Conservation (phyloP, 2,888 invertebrate species). For the Ypsolopha sequella region DNA sequence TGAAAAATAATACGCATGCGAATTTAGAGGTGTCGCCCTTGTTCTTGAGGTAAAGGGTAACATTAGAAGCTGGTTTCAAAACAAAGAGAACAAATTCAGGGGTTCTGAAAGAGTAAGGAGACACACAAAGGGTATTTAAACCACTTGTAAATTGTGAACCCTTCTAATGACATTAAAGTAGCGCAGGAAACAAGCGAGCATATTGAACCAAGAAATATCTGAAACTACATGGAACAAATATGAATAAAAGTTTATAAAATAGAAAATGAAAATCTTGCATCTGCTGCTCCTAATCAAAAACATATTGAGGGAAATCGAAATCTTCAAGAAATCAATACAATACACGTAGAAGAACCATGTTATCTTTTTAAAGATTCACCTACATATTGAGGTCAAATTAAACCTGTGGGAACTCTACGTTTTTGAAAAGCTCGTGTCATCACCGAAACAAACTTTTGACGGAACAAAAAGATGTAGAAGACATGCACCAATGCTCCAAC, state of each 20-base stretch:
- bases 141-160: too few relatives aligned
- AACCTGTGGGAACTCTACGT: constrained; percentile 10
- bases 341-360: too few relatives aligned
- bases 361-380: background rate
- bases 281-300: too few relatives aligned
- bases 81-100: constrained; percentile 7
- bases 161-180: too few relatives aligned
- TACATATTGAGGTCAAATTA: constrained; percentile 9
- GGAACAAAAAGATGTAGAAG: constrained; percentile 23
- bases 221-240: too few relatives aligned
- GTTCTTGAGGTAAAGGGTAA: constrained; percentile 18
- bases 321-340: too few relatives aligned
- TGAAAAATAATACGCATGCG: constrained; percentile 16
- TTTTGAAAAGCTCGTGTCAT: constrained; percentile 11
- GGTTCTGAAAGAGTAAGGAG: constrained; percentile 9
- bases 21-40: constrained; percentile 21
- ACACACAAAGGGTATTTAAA: constrained; percentile 6
- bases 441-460: constrained; percentile 19
- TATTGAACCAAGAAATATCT: too few relatives aligned
- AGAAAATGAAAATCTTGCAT: too few relatives aligned
- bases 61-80: constrained; percentile 14
- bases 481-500: constrained; percentile 40
- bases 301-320: too few relatives aligned
- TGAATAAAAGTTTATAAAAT: too few relatives aligned
- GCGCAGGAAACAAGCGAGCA: too few relatives aligned